Conservation (phyloP, 1,140 invertebrate species). For the Leptopilina clavipes region DNA sequence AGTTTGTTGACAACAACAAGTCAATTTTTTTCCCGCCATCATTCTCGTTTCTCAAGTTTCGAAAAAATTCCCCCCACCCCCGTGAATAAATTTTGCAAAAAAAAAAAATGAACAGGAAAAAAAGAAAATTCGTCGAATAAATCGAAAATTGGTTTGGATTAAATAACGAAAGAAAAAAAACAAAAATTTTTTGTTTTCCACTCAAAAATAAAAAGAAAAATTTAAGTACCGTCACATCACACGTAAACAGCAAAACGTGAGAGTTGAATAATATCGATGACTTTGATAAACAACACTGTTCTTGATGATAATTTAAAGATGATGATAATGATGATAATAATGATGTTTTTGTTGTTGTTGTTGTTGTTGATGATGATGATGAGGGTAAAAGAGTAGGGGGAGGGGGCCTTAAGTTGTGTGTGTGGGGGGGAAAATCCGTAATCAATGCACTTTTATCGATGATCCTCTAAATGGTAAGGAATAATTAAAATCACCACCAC, state of each 20-base stretch:
- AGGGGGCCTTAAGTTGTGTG: too few species aligned
- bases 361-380: neutral
- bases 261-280: slow-evolving; percentile 47
- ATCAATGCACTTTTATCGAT: slow-evolving; percentile 45
- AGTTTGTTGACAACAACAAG: too few species aligned
- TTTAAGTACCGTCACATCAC: slow-evolving; percentile 52
- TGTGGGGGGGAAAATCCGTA: slow-evolving; percentile 2
- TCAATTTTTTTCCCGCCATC: too few species aligned
- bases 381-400: neutral
- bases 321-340: neutral
- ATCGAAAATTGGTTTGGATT: too few species aligned
- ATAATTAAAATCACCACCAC: slow-evolving; percentile 30
- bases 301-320: slow-evolving; percentile 35
- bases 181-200: neutral
- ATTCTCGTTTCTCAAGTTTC: too few species aligned
- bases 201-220: neutral
- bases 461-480: slow-evolving; percentile 34
- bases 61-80: too few species aligned
- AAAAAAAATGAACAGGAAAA: too few species aligned
- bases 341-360: slow-evolving; percentile 38
- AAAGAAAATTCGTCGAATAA: too few species aligned
- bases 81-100: too few species aligned
- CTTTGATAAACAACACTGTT: slow-evolving; percentile 51
- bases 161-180: too few species aligned
- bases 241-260: slow-evolving; percentile 49